A percentile compares a stretch with the other conserved stretches of the same genome.
Conservation (phyloP, 2,113 vertebrate species). For the Myiagra hebetior region DNA sequence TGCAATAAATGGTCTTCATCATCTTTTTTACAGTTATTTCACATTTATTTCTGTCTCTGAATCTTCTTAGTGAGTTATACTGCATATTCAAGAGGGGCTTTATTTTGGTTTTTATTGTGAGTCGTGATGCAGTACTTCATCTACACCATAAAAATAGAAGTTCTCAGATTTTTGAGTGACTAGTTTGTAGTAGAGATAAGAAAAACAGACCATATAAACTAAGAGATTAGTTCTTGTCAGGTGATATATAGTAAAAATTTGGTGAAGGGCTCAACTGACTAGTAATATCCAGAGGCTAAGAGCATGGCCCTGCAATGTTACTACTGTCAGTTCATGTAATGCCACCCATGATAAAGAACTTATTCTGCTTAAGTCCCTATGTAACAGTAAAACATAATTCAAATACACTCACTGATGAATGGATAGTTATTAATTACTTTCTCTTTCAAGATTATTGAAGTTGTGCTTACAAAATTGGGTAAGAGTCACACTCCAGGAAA, state of each 20-base stretch:
- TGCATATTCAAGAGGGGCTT: not conserved
- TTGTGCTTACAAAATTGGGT: not conserved
- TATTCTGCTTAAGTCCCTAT: not conserved
- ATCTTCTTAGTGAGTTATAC: not conserved
- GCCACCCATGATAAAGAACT: not conserved
- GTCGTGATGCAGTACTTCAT: not conserved
- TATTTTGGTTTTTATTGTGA: not conserved
- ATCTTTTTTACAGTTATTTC: not conserved
- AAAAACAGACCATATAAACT: not conserved
- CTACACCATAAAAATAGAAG: not conserved
- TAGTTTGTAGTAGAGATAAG: not conserved
- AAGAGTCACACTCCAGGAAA: not conserved
- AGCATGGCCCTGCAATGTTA: not conserved
- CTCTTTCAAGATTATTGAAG: not conserved
- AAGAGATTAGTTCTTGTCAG: not conserved
- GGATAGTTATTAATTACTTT: not conserved
- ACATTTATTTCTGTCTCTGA: not conserved
- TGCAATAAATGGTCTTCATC: not conserved
- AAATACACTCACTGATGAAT: not conserved
- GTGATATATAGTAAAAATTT: not conserved
- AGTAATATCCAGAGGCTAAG: not conserved
- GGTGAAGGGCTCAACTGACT: not conserved
- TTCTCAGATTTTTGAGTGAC: not conserved
- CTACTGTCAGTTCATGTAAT: not conserved
- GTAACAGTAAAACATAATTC: not conserved